Percentiles rank a stretch among this genome's conserved stretches.
Conservation (phyloP, 2,113 vertebrate genomes). For the Desmodus rotundus region DNA sequence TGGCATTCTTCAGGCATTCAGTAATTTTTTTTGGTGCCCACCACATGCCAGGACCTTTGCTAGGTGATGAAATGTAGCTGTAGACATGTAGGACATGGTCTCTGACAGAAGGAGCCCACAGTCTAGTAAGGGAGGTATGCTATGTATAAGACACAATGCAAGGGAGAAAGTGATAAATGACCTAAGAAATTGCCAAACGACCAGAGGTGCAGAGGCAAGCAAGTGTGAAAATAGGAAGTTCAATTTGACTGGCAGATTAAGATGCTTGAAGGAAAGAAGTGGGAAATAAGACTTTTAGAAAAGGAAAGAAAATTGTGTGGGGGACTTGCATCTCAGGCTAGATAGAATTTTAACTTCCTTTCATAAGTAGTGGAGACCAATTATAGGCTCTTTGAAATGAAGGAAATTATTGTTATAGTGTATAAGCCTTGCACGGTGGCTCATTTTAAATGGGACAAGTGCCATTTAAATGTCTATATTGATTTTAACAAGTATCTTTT, state of each 20-base stretch:
- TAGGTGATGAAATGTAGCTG: not conserved
- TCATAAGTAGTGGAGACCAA: not conserved
- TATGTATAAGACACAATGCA: not conserved
- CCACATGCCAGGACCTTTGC: not conserved
- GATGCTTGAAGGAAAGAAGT: conserved; percentile 1
- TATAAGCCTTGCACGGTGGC: not conserved
- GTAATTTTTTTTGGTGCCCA: not conserved
- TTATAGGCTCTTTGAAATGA: not conserved
- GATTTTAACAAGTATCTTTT: conserved; percentile 12
- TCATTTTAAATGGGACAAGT: not conserved
- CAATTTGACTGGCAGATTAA: not conserved
- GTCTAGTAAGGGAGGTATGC: not conserved
- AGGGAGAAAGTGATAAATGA: conserved; percentile 16
- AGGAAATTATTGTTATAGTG: not conserved
- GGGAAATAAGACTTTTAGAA: conserved; percentile 34
- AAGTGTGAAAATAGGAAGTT: conserved; percentile 9
- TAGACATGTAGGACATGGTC: not conserved
- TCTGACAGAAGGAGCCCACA: not conserved
- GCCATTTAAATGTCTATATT: not conserved
- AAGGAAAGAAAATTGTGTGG: not conserved
- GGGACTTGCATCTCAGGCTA: not conserved
- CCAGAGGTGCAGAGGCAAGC: not conserved
- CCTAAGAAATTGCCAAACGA: conserved; percentile 12
- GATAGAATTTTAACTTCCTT: conserved; percentile 37
- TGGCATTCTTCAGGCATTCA: not conserved